A percentile compares a stretch with the other conserved stretches of the same genome.
Evolutionary conservation across 2,797 vertebrate genomes (phyloP).

Genomic region (Sebastes steindachneri): DNA sequence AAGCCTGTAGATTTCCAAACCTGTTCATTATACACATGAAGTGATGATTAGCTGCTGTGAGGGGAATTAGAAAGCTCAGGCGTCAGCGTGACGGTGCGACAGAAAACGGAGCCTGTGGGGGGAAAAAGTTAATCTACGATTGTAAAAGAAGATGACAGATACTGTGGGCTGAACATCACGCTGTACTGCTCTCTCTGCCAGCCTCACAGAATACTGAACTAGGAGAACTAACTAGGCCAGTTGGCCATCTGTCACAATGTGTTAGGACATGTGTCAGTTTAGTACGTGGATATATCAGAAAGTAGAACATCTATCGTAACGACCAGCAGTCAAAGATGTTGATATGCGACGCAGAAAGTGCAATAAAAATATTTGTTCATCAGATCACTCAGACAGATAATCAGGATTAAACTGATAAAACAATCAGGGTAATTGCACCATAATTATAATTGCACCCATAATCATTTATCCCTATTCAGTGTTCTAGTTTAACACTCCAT

Average conservation of each 20-base stretch:
- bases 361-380: conserved; percentile 54
- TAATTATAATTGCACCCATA: conserved; percentile 58
- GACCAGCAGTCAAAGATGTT: conserved; percentile 10
- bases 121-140: not conserved
- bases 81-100: not conserved
- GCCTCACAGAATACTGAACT: not conserved
- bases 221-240: not conserved
- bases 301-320: not conserved
- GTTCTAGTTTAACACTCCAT: conserved; percentile 11
- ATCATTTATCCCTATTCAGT: conserved; percentile 43
- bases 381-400: conserved; percentile 47
- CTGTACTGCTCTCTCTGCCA: not conserved
- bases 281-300: not conserved
- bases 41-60: conserved; percentile 22
- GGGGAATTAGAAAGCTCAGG: not conserved
- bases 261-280: not conserved
- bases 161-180: not conserved
- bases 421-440: conserved; percentile 53
- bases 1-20: conserved; percentile 7
- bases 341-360: conserved; percentile 18
- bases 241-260: not conserved
- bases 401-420: conserved; percentile 48
- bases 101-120: not conserved
- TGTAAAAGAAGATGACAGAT: not conserved
- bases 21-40: conserved; percentile 1